Evolutionary conservation across 2,113 vertebrate species (phyloP).

Genomic region (Jaculus jaculus): DNA sequence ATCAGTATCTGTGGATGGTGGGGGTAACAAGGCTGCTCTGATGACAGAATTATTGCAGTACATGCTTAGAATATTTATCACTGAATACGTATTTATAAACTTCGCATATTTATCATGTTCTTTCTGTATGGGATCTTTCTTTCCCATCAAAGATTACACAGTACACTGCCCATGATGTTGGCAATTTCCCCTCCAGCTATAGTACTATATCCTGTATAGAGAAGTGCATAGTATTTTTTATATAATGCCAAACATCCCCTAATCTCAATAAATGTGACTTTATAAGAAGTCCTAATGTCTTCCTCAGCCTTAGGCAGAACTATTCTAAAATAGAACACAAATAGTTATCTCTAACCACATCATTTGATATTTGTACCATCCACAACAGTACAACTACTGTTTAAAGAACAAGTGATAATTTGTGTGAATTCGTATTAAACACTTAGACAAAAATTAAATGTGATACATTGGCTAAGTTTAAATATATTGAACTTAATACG

Average conservation of each 20-base stretch:
- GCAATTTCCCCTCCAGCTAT: neutral
- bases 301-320: neutral
- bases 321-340: slow-evolving; percentile 34
- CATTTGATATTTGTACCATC: neutral
- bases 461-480: neutral
- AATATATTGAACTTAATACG: neutral
- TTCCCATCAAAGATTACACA: slow-evolving; percentile 13
- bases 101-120: slow-evolving; percentile 82
- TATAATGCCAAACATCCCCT: neutral
- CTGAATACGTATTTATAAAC: slow-evolving; percentile 79
- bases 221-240: slow-evolving; percentile 9
- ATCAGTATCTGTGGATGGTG: slow-evolving; percentile 87
- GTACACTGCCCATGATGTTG: neutral
- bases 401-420: slow-evolving; percentile 29
- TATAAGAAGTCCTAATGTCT: neutral
- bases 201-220: neutral
- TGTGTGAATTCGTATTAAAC: slow-evolving; percentile 30
- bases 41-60: slow-evolving; percentile 86
- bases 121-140: slow-evolving; percentile 33
- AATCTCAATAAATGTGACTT: neutral
- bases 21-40: slow-evolving; percentile 85
- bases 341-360: neutral
- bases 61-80: slow-evolving; percentile 88
- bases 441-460: slow-evolving; percentile 32
- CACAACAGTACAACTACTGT: neutral